These are phyloP conservation scores for Eutolmus rufibarbis DNA, from an alignment of 2,888 invertebrate genomes.

Conservation along the genomic window DNA sequence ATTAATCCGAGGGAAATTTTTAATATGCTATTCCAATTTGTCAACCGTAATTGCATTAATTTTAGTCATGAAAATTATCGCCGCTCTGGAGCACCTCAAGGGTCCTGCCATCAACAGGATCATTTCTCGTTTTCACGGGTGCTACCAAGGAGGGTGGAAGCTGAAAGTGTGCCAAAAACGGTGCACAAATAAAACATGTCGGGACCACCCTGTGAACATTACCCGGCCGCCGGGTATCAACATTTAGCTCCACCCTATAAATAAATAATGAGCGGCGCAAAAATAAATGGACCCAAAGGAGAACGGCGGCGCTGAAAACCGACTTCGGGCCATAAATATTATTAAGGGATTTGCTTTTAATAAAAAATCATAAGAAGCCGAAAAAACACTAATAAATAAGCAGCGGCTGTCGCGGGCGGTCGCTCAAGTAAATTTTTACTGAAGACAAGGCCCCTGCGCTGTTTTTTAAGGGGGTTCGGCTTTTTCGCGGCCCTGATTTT, in stretches of 20 bases:
- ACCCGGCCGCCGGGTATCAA: not conserved
- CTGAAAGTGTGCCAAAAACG: not conserved
- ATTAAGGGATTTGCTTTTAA: conserved; percentile 9
- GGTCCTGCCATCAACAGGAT: not conserved
- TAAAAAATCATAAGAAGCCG: conserved; percentile 2
- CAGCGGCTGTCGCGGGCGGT: not conserved
- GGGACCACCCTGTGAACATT: not conserved
- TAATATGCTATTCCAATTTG: not conserved
- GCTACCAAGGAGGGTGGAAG: not conserved
- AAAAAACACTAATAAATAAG: not conserved
- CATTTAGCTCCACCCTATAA: not conserved
- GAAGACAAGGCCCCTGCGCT: not conserved
- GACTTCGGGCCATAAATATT: not conserved
- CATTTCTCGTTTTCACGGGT: not conserved
- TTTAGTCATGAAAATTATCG: not conserved
- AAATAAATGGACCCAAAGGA: conserved; percentile 10
- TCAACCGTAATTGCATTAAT: conserved; percentile 2
- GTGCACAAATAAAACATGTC: not conserved
- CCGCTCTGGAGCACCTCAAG: not conserved
- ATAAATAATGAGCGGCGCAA: conserved; percentile 12
- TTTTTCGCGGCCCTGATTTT: not conserved
- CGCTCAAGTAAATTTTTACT: not conserved
- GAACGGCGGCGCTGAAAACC: not conserved
- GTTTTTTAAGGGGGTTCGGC: not conserved
- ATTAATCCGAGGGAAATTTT: not conserved